These are phyloP conservation scores for Sisyra nigra DNA, from an alignment of 2,888 invertebrate genomes.

Conservation along the genomic window DNA sequence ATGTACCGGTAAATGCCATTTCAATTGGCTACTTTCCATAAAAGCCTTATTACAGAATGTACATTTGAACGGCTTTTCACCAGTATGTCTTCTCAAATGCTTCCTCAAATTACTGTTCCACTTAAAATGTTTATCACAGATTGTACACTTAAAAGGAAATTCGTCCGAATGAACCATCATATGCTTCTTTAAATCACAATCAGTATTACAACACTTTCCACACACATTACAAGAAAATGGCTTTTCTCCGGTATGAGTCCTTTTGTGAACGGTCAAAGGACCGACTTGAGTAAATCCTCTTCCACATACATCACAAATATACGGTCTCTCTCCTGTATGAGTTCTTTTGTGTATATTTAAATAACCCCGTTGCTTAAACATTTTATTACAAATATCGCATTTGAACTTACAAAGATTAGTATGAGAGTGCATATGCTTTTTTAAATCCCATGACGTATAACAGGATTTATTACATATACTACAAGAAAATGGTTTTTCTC, in stretches of 20 bases:
- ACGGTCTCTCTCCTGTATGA: constrained; percentile 7
- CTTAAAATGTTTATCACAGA: constrained; percentile 5
- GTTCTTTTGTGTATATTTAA: constrained; percentile 5
- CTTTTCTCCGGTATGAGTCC: constrained; percentile 6
- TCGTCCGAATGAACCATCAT: constrained; percentile 6
- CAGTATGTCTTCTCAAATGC: constrained; percentile 4
- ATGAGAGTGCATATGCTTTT: constrained; percentile 4
- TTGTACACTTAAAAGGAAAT: constrained; percentile 1
- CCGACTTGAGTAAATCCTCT: constrained; percentile 5
- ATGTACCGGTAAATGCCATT: constrained; percentile 4
- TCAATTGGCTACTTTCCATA: constrained; percentile 4
- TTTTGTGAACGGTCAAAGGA: constrained; percentile 6
- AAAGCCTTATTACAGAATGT: constrained; percentile 3
- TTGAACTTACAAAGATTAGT: background rate
- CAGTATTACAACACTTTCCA: constrained; percentile 4
- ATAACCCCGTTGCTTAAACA: constrained; percentile 7
- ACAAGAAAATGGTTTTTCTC: constrained; percentile 1
- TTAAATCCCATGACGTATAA: constrained; percentile 6
- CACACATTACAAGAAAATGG: constrained; percentile 5
- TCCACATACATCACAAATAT: constrained; percentile 6
- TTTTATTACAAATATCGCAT: constrained; percentile 6
- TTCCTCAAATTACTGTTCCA: constrained; percentile 7
- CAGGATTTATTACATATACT: constrained; percentile 2
- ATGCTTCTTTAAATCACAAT: constrained; percentile 7
- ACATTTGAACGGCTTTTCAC: constrained; percentile 2